These are phyloP conservation scores for Ditula angustiorana DNA, from an alignment of 2,888 invertebrate genomes.

Conservation along the genomic window DNA sequence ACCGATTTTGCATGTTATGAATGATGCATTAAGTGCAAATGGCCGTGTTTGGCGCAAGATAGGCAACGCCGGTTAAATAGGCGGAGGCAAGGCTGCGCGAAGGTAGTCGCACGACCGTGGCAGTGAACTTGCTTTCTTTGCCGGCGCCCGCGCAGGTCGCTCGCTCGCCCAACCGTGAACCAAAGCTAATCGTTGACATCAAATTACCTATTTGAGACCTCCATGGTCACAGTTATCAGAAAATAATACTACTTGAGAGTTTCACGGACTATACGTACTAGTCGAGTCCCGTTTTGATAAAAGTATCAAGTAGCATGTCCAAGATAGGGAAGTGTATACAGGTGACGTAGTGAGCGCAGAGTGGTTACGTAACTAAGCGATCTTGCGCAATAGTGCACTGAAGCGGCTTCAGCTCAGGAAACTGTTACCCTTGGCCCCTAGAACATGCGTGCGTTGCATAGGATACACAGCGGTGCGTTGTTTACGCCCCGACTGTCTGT, in stretches of 20 bases:
- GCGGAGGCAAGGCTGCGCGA: conserved; percentile 54
- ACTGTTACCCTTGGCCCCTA: conserved; percentile 24
- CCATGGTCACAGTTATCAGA: conserved; percentile 28
- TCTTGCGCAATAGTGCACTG: conserved; percentile 30
- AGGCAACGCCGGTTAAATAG: conserved; percentile 36
- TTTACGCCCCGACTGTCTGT: background rate
- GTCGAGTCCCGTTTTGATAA: background rate
- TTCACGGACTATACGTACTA: background rate
- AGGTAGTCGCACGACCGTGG: conserved; percentile 83
- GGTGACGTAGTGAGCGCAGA: background rate
- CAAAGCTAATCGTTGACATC: conserved; percentile 42
- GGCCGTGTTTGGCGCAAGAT: conserved; percentile 1
- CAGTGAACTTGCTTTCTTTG: conserved; percentile 84
- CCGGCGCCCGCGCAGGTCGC: conserved; percentile 55
- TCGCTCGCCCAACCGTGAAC: conserved; percentile 69
- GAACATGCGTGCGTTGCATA: conserved; percentile 5
- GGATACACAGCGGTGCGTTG: background rate
- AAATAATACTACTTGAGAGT: background rate
- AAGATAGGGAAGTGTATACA: background rate
- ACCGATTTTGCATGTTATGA: background rate
- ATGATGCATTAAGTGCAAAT: conserved; percentile 15
- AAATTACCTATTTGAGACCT: conserved; percentile 33
- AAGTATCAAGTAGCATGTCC: background rate
- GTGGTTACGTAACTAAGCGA: conserved; percentile 2
- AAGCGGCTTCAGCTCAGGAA: conserved; percentile 31